Conservation (phyloP, 2,797 vertebrate genomes). For the Gadopsis bispinosus region DNA sequence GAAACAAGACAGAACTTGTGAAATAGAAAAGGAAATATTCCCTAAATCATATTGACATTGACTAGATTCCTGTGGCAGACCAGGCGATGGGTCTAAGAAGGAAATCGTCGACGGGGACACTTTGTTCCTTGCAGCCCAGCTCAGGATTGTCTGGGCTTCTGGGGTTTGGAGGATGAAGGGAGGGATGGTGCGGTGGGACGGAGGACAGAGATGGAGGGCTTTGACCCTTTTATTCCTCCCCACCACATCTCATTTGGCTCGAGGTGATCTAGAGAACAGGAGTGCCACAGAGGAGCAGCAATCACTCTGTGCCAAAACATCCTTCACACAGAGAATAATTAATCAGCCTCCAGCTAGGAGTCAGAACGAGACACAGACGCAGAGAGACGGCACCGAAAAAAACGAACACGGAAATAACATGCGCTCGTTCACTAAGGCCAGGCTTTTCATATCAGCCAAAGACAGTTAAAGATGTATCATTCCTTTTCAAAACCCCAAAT, state of each 20-base stretch:
- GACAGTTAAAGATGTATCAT: background rate
- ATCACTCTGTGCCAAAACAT: constrained; percentile 73
- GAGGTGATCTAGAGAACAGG: constrained; percentile 77
- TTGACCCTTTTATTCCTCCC: constrained; percentile 75
- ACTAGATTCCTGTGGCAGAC: constrained; percentile 63
- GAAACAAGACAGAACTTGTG: constrained; percentile 61
- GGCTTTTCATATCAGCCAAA: background rate
- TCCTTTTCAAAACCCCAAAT: background rate
- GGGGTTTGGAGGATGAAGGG: constrained; percentile 25
- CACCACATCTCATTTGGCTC: constrained; percentile 79
- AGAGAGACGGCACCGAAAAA: constrained; percentile 3
- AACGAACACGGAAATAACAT: background rate
- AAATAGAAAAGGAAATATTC: constrained; percentile 74
- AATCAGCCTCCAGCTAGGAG: constrained; percentile 73
- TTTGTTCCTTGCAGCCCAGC: constrained; percentile 52
- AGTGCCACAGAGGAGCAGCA: constrained; percentile 71
- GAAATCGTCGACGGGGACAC: constrained; percentile 52
- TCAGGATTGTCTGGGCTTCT: constrained; percentile 50
- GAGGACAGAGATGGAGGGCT: constrained; percentile 54
- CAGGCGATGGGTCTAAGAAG: constrained; percentile 47
- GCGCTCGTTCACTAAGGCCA: constrained; percentile 16
- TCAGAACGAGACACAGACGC: constrained; percentile 26
- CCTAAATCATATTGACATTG: constrained; percentile 76
- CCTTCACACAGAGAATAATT: constrained; percentile 79
- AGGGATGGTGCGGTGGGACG: background rate